phyloP scores from a whole-genome alignment of 1,140 invertebrate species.

The Aricia agestis region DNA sequence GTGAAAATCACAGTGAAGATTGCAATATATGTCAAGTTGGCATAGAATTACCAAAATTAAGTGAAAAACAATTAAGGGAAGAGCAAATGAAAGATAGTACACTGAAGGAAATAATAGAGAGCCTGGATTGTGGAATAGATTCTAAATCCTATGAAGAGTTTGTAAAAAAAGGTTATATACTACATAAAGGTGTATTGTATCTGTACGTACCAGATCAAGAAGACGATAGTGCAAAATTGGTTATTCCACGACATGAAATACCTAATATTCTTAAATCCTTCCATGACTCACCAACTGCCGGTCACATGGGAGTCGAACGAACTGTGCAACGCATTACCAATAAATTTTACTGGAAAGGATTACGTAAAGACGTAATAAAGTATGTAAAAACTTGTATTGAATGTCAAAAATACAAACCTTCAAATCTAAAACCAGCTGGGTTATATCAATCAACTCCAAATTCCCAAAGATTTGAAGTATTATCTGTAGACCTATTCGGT shows the following conservation, averaged over 20 bases:
- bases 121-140: too few relatives aligned
- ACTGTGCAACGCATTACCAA: not conserved
- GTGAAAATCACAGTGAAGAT: not conserved
- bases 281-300: conserved; percentile 26
- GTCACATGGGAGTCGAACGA: not conserved
- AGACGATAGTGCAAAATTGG: not conserved
- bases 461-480: conserved; percentile 17
- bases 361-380: not conserved
- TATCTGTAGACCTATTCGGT: conserved; percentile 23
- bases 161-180: conserved; percentile 12
- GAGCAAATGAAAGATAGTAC: conserved; percentile 22
- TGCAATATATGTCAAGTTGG: conserved; percentile 12
- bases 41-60: conserved; percentile 15
- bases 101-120: conserved; percentile 7
- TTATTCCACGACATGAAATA: conserved; percentile 17
- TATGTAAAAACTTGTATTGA: conserved; percentile 22
- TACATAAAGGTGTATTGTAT: conserved; percentile 21
- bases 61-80: conserved; percentile 10
- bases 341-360: not conserved
- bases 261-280: conserved; percentile 33
- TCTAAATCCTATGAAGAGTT: too few relatives aligned
- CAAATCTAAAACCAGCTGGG: conserved; percentile 25
- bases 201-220: not conserved
- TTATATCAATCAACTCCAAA: conserved; percentile 20
- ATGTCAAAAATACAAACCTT: conserved; percentile 28